Base-by-base conservation (phyloP, 92 coral and sea anemone genomes). In the Pocillopora meandrina region DNA sequence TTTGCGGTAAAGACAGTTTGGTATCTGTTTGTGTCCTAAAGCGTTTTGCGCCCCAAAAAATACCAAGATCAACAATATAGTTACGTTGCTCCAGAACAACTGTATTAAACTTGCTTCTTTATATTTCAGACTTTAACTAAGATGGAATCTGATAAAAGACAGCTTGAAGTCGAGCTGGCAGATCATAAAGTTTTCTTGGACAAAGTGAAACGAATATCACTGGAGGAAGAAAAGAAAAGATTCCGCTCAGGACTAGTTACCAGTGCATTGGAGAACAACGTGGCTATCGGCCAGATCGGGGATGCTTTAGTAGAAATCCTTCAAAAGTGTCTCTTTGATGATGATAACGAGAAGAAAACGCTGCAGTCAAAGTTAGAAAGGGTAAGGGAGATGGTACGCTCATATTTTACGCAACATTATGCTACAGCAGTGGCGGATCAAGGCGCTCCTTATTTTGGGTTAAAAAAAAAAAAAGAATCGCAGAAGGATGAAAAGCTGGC, bases 301-400 rank as follows among this genome's bases (percentile, higher is more conserved):
- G 98, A 94, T 72, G 72, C 81, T 20, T 77, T 93, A 33, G 82
- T 89, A 19, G 98, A 94, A 59, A 86, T 85, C 33, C 74, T 96
- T 31, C 95, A 95, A 71, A 92, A 87, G 56, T 87, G 95, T 89
- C 89, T 96, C 35, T 75, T 80, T 66, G 98, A 96, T 42, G 99
- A 94, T 67, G 90, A 89, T 19, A 89, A 85, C 21, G 92, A 91
- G 85, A 96, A 92, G 74, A 84, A 93, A 77, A 76, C 85, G 62
- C 84, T 93, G 1, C 76, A 67, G 49, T 65, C 91, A 34, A 84
- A 90, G 55, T 75, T 93, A 12, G 86, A 90, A 58, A 77, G 85
- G 93, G 97, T 93, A 81, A 63, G 75, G 56, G 18, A 18, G 10
- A 9, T 11, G 12, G 21, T n/a, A 20, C n/a, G 10, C 34, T 65